Conservation (phyloP, 2,888 invertebrate species). For the Seira musarum region DNA sequence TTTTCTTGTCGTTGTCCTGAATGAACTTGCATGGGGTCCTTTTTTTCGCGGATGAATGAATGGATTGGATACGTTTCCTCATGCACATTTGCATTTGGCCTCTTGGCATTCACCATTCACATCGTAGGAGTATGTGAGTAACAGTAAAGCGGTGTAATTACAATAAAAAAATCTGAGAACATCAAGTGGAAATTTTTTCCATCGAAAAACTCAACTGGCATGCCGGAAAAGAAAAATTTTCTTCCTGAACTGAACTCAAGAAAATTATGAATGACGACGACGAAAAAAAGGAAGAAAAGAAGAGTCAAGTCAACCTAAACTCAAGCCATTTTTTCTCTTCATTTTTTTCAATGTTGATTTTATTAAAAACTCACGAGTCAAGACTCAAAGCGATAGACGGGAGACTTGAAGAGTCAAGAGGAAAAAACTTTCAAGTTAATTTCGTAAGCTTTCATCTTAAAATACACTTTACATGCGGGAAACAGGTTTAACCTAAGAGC, state of each 20-base stretch:
- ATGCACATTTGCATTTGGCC: conserved; percentile 45
- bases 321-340: no score
- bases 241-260: no score
- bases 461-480: no score
- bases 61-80: conserved; percentile 21
- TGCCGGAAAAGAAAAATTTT: no score
- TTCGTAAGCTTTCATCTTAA: no score
- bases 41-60: conserved; percentile 5
- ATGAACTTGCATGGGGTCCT: conserved; percentile 6
- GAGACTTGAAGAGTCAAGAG: no score
- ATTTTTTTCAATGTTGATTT: conserved; percentile 40
- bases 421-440: no score
- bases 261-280: no score
- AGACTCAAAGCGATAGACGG: background rate
- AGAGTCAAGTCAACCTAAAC: background rate
- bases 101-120: conserved; percentile 45
- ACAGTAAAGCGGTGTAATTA: conserved; percentile 53
- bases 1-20: background rate
- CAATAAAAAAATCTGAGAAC: conserved; percentile 50
- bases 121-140: no score
- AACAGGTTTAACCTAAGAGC: no score
- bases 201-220: no score
- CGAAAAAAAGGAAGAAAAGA: background rate
- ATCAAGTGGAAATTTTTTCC: conserved; percentile 53
- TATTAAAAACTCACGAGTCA: conserved; percentile 26